A percentile compares a stretch with the other conserved stretches of the same genome.
Evolutionary conservation across 35 echinoderm and acorn worm species (phyloP).

Genomic region (Patiria miniata): DNA sequence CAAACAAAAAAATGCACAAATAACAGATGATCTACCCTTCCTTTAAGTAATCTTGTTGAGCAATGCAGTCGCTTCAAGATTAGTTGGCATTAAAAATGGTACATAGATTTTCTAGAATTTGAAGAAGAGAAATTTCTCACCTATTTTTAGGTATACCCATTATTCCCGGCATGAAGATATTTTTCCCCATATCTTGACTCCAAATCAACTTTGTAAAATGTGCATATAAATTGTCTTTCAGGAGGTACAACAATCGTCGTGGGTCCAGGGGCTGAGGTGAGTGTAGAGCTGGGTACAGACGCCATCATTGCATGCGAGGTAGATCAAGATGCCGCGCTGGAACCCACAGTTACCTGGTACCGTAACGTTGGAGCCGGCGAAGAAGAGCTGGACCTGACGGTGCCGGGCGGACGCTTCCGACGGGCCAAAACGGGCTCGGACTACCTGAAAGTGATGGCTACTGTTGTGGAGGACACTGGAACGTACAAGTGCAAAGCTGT

Average conservation of each 20-base stretch:
- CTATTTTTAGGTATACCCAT: too few species aligned
- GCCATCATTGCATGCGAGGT: background rate
- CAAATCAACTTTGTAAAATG: too few species aligned
- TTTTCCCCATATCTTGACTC: too few species aligned
- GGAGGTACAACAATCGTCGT: background rate
- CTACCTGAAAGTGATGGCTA: background rate
- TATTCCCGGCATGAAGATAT: too few species aligned
- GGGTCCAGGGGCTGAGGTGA: background rate
- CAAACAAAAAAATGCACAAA: too few species aligned
- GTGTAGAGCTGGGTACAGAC: background rate
- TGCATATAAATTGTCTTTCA: background rate
- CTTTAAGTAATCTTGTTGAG: too few species aligned
- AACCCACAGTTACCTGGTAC: background rate
- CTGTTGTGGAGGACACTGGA: slow-evolving; percentile 17
- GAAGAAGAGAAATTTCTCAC: too few species aligned
- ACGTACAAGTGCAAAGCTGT: slow-evolving; percentile 31
- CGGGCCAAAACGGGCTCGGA: background rate
- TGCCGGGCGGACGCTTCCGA: slow-evolving; percentile 2
- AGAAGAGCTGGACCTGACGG: background rate
- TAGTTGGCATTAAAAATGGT: too few species aligned
- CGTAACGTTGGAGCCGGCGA: background rate
- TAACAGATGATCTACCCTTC: too few species aligned
- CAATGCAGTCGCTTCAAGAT: too few species aligned
- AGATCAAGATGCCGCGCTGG: background rate
- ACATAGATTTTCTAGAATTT: too few species aligned